Conservation (phyloP, 2,113 vertebrate genomes). For the Psephotus haematonotus region DNA sequence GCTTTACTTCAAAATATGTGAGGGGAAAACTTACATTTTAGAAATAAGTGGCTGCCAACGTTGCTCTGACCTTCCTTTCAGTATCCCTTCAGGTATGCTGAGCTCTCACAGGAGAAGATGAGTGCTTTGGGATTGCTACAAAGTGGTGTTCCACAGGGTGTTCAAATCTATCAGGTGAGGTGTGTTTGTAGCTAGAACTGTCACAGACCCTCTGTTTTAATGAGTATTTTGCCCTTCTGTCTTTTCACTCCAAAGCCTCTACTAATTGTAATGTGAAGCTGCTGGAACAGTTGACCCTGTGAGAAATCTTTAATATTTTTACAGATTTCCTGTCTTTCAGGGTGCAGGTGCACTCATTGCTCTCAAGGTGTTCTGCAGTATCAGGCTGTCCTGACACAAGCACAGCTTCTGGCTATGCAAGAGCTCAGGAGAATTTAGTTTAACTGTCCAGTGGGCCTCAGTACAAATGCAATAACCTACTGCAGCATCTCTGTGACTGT, state of each 20-base stretch:
- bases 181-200: background rate
- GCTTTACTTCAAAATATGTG: background rate
- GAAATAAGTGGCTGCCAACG: background rate
- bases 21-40: background rate
- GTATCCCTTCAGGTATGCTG: constrained; percentile 8
- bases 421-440: background rate
- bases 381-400: background rate
- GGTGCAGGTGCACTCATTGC: background rate
- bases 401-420: background rate
- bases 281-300: background rate
- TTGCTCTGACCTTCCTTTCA: constrained; percentile 2
- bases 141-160: constrained; percentile 56
- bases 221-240: background rate
- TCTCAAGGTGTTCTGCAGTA: background rate
- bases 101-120: constrained; percentile 8
- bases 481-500: background rate
- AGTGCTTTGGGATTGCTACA: constrained; percentile 73
- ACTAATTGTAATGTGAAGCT: background rate
- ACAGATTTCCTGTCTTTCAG: background rate
- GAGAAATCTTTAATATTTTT: background rate
- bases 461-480: background rate
- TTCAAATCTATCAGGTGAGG: constrained; percentile 84
- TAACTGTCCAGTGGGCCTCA: background rate
- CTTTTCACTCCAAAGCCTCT: background rate
- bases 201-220: background rate